Evolutionary conservation across 2,113 vertebrate species (phyloP).

Genomic region (Ia io): DNA sequence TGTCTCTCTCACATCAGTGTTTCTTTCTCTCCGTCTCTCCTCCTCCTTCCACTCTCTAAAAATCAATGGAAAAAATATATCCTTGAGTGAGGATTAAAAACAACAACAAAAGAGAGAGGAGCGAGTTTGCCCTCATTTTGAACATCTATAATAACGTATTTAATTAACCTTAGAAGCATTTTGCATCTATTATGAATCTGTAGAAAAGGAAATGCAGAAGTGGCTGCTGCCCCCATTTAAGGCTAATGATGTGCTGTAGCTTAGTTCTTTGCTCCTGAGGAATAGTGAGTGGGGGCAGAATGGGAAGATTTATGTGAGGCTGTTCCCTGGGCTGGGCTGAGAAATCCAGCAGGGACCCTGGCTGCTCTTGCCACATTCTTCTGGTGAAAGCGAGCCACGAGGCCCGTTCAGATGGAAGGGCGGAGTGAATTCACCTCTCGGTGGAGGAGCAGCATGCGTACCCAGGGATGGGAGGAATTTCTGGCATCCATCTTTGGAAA

Average conservation of each 20-base stretch:
- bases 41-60: too few relatives aligned
- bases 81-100: too few relatives aligned
- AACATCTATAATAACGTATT: slow-evolving; percentile 3
- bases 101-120: too few relatives aligned
- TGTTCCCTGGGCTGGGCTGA: background rate
- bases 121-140: slow-evolving; percentile 11
- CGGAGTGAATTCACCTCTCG: background rate
- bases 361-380: background rate
- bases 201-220: background rate
- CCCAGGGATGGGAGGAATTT: background rate
- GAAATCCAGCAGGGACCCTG: background rate
- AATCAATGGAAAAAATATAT: too few relatives aligned
- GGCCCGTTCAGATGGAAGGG: background rate
- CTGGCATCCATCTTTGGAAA: background rate
- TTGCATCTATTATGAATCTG: background rate
- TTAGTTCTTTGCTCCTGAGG: background rate
- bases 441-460: background rate
- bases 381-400: background rate
- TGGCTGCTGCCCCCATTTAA: background rate
- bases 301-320: background rate
- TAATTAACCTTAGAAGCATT: slow-evolving; percentile 43
- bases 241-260: background rate
- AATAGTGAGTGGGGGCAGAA: background rate
- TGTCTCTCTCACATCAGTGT: too few relatives aligned
- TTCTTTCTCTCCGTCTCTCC: too few relatives aligned